Evolutionary conservation across 2,888 invertebrate genomes (phyloP), one percentile per base, ranked within the genome.

Genomic region (Boloria euphrosyne): DNA sequence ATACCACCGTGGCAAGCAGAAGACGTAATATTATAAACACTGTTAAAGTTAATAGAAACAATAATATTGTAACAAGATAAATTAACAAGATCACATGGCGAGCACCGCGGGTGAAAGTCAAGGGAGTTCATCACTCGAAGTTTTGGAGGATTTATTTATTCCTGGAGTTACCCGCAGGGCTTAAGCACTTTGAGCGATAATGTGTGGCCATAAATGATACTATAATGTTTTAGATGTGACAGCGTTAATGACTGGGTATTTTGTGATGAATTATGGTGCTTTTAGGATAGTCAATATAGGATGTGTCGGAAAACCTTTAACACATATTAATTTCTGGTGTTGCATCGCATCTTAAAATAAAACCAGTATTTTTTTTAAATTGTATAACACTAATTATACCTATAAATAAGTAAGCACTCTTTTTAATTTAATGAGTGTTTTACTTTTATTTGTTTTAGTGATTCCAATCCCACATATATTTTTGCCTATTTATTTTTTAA

Each of bases 201-300:
- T 90, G 87, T 90, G 85, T 87, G 87, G 85, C 80, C 84, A 88
- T 92, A 90, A 92, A 91, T 91, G 88, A 84, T 10, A 82, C 87
- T 89, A 87, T 91, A 90, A 91, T 90, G 90, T 89, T 90, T 87
- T 82, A 86, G 90, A 89, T 86, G 82, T 86, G 82, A 77, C 78
- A 83, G 81, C 80, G 82, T 86, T 83, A 84, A 85, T 81, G 82
- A 71, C 71, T 67, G 17, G 16, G 31, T 16, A 13, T 14, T 59
- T 17, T 6, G 16, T 47, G 18, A 18, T 44, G 7, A n/a, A 18
- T 22, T 7, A 10, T 43, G n/a, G 18, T 18, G 44, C n/a, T n/a
- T 44, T 17, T 57, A 57, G 43, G n/a, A 43, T 14, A 52, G 22
- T 18, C 7, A 1, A 14, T 22, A 22, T 22, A 22, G 3, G 18